Evolutionary conservation across 2,113 vertebrate genomes (phyloP).

Genomic region (Corynorhinus townsendii): DNA sequence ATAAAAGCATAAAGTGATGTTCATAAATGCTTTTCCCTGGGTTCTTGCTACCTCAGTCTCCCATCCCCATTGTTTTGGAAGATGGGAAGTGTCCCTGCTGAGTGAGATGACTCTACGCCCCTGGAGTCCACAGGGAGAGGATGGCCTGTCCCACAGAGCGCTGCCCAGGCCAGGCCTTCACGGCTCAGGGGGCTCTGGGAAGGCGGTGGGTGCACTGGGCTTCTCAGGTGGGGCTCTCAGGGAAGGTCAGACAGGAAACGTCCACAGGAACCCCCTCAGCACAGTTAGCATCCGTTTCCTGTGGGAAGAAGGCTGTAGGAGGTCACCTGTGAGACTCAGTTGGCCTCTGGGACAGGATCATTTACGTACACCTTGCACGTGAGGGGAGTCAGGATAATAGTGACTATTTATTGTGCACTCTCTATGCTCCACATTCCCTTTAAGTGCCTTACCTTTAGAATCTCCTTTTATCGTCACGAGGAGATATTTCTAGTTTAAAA

Average conservation of each 20-base stretch:
- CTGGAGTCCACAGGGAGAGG: background rate
- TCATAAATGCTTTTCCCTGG: background rate
- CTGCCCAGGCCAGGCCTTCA: no score
- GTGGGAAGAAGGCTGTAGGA: background rate
- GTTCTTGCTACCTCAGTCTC: background rate
- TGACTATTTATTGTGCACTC: accelerated
- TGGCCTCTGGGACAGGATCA: background rate
- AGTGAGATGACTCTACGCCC: background rate
- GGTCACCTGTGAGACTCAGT: background rate
- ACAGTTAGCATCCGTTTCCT: no score
- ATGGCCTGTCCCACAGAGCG: background rate
- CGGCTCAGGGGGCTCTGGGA: background rate
- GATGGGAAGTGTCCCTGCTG: background rate
- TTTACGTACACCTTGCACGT: accelerated
- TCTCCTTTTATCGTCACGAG: background rate
- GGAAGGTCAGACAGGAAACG: background rate
- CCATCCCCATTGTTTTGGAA: background rate
- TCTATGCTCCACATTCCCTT: no score
- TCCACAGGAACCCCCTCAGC: background rate
- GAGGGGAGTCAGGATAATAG: no score
- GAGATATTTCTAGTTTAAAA: background rate
- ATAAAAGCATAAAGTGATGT: background rate
- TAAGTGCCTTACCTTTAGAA: background rate
- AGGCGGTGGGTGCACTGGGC: accelerated
- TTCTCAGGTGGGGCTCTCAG: background rate